Conservation (phyloP, 2,113 vertebrate species). For the Pardalotus punctatus region DNA sequence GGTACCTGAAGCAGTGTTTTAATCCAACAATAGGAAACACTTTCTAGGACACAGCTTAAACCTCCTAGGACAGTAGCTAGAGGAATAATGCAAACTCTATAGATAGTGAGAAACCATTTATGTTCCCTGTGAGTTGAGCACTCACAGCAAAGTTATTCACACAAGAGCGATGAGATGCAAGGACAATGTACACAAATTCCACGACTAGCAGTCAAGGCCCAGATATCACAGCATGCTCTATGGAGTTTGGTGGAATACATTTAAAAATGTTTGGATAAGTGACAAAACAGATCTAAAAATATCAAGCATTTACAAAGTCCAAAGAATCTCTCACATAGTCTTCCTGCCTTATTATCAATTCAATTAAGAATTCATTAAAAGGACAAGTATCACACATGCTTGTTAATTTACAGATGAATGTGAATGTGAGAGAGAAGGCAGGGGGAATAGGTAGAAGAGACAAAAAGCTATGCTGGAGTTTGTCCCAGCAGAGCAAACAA, state of each 20-base stretch:
- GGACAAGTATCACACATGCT: background rate
- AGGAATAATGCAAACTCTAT: background rate
- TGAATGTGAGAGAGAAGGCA: background rate
- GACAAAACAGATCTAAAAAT: background rate
- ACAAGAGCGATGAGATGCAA: background rate
- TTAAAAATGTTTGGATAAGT: background rate
- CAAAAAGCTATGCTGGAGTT: background rate
- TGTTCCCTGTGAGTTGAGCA: background rate
- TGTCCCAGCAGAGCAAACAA: background rate
- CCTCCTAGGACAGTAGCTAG: background rate
- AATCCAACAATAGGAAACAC: background rate
- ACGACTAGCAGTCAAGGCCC: background rate
- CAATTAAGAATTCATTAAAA: background rate
- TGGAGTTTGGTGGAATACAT: background rate
- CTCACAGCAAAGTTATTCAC: background rate
- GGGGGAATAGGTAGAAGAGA: background rate
- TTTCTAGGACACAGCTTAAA: background rate
- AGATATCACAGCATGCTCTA: background rate
- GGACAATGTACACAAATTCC: background rate
- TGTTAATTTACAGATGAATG: background rate
- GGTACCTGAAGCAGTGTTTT: background rate
- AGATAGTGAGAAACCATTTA: background rate
- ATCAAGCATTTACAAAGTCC: background rate
- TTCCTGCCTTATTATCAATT: background rate
- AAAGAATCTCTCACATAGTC: background rate